These are phyloP conservation scores for Lethenteron reissneri DNA, from an alignment of 2,113 vertebrate species.

Conservation along the genomic window DNA sequence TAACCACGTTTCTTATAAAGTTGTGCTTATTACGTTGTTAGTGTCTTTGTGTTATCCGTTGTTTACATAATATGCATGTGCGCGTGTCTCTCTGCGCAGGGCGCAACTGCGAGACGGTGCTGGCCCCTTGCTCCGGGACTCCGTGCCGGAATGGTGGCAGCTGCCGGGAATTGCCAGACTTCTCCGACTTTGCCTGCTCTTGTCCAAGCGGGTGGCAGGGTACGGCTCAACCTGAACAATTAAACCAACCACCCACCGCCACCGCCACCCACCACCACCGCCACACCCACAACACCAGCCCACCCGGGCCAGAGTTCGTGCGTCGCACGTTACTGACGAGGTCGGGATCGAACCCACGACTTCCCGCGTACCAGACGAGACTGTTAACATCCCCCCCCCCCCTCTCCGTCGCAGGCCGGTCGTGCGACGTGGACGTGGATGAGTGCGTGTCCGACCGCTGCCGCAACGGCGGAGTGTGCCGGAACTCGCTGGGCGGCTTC, in stretches of 20 bases:
- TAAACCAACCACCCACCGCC: neutral
- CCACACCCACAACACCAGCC: neutral
- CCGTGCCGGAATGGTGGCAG: too few species aligned
- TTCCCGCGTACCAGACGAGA: conserved; percentile 6
- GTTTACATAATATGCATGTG: neutral
- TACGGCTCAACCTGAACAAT: too few species aligned
- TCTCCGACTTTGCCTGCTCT: neutral
- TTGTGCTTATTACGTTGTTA: too few species aligned
- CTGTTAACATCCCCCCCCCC: conserved; percentile 9
- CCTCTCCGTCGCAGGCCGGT: neutral
- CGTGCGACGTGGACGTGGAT: conserved; percentile 10
- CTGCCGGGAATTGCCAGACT: conserved; percentile 7
- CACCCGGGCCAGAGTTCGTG: conserved; percentile 7
- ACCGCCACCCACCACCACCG: too few species aligned
- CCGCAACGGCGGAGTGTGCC: conserved; percentile 10
- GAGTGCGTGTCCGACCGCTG: conserved; percentile 12
- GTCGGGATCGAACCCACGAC: too few species aligned
- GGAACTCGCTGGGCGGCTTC: conserved; percentile 11
- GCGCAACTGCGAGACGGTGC: conserved; percentile 39
- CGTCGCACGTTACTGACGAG: too few species aligned
- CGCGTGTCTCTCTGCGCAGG: conserved; percentile 14
- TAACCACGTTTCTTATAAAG: too few species aligned
- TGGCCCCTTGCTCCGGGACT: conserved; percentile 40
- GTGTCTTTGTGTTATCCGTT: too few species aligned
- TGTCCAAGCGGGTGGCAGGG: neutral